Base-by-base conservation (phyloP, 2,113 vertebrate genomes). In the Heterochromis multidens region DNA sequence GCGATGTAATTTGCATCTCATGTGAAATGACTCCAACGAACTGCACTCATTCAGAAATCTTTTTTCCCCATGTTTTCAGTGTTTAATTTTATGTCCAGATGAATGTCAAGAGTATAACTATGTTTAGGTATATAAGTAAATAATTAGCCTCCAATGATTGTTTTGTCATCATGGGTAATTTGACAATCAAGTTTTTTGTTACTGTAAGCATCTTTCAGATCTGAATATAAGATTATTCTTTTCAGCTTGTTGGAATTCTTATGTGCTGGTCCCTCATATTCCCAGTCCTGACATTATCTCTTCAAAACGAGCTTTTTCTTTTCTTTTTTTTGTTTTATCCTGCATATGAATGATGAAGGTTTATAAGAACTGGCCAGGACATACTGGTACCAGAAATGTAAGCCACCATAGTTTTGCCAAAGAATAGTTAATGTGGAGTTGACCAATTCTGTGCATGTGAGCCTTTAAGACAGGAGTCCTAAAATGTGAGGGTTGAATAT, bases 1-100 rank as follows among this genome's bases (percentile, higher is more conserved):
- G 96, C 95, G 93, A 95, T 97, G 97, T 96, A 95, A 97, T 97
- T 97, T 97, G 94, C 96, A 96, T 96, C 95, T 94, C 96, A 96
- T 96, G 96, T 96, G 96, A 97, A 97, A 96, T 93, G 94, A 97
- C 96, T 94, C 92, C 92, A 93, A 93, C 93, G 95, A 97, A 96
- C 95, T 95, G 95, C 96, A 95, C 96, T 95, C 93, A 93, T 94
- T 95, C 95, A 96, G 87, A 95, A 60, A 89, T 72, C 88, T 56
- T 49, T 67, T 49, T 29, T 0, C 14, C 14, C 9, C 94, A 1
- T 19, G 94, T 92, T 82, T 91, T 96, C 95, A 92, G 90, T 92
- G 95, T 96, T 95, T 95, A 43, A 90, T 92, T 83, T 95, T 91
- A 54, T 10, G 6, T 62, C 25, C 58, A 77, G 19, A 29, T 23